phyloP scores from a whole-genome alignment of 2,797 vertebrate genomes.

The Lerista edwardsae region DNA sequence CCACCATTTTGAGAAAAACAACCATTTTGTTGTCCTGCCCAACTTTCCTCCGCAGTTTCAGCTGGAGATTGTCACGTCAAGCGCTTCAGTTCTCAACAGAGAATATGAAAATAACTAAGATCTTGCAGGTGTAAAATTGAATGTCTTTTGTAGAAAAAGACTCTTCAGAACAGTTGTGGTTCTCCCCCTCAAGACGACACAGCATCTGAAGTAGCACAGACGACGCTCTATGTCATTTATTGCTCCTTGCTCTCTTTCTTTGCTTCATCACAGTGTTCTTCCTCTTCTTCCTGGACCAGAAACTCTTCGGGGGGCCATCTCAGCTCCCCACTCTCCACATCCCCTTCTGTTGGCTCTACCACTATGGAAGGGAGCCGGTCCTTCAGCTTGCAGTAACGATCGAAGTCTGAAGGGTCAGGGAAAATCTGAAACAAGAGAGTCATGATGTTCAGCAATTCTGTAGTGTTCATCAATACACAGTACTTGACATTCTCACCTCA shows the following conservation, averaged over 20 bases:
- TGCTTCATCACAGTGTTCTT: constrained; percentile 73
- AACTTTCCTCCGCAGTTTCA: constrained; percentile 77
- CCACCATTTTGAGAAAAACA: constrained; percentile 70
- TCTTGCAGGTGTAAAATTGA: constrained; percentile 82
- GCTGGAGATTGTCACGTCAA: constrained; percentile 69
- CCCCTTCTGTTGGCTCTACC: constrained; percentile 94
- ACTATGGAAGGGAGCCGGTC: constrained; percentile 97
- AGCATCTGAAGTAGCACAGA: constrained; percentile 62
- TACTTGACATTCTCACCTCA: not conserved
- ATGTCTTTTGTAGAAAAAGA: constrained; percentile 76
- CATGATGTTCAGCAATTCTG: not conserved
- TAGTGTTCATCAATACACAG: not conserved
- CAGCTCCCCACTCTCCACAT: constrained; percentile 97
- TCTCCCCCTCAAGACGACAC: constrained; percentile 66
- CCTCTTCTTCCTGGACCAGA: constrained; percentile 86
- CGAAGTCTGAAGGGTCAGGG: constrained; percentile 94
- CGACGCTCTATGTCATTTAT: constrained; percentile 65
- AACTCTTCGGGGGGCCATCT: constrained; percentile 97
- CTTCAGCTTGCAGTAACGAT: constrained; percentile 96
- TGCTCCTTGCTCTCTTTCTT: constrained; percentile 80
- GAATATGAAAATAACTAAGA: constrained; percentile 78
- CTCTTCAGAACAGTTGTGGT: constrained; percentile 71
- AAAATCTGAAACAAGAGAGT: constrained; percentile 86
- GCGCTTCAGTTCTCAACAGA: constrained; percentile 75
- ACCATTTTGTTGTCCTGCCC: constrained; percentile 61